Base-by-base conservation (phyloP, 2,888 invertebrate genomes). In the Philereme transversata region DNA sequence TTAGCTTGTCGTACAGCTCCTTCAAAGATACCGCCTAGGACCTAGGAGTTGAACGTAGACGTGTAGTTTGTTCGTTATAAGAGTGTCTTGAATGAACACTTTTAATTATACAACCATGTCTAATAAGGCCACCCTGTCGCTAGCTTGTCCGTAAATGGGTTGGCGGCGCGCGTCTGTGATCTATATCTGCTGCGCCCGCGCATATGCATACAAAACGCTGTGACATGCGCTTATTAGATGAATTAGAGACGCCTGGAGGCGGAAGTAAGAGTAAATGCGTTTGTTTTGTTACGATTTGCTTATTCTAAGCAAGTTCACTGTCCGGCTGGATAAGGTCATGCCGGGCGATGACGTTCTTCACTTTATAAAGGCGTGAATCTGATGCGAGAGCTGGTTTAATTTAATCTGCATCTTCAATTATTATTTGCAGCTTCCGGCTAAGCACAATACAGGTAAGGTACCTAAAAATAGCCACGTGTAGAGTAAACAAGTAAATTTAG, bases 81-180 rank as follows among this genome's bases (percentile, higher is more conserved):
- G 7, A 7, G 36, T 38, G 10, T 46, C 48, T 46, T 50, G 41
- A 51, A 51, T 54, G 54, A 51, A 40, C 45, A 22, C 3, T 50
- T 6, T 38, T 33, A 34, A 58, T 52, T 51, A 47, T 48, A n/a
- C 47, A 51, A 55, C 33, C n/a, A n/a, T 45, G 49, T 41, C 33
- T 54, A 54, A 41, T 57, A 57, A 41, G 51, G 51, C 51, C 54
- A 58, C 45, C 49, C 51, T 50, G 56, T 56, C 74, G 68, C 72
- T 75, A 76, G 71, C 73, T 74, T 57, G 9, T 48, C 83, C 81
- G 57, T 84, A 83, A 71, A 84, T 72, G 83, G 86, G 73, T 67
- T 69, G 70, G 77, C 79, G 82, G 81, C 74, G 70, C 72, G 72
- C 74, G 69, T 63, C 67, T 81, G 67, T 79, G 83, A 84, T 84